Evolutionary conservation across 2,113 vertebrate genomes (phyloP), one percentile per base, ranked within the genome.

Genomic region (Puffinus mauretanicus): DNA sequence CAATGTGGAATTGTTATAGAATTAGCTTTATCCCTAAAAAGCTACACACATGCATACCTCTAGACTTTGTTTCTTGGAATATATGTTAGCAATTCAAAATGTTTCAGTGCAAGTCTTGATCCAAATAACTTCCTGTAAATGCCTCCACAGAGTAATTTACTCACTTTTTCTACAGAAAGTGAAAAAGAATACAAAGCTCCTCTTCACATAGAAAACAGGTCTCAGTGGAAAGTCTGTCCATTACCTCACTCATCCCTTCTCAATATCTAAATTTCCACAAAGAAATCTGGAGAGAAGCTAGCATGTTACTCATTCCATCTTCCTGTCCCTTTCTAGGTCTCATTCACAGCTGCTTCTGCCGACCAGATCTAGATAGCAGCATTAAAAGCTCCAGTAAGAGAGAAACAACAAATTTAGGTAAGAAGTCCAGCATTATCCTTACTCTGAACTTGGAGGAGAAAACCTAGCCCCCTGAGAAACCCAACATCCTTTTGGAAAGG

Each of bases 1-100:
- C 86, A 86, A 30, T 85, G 85, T 83, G 87, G 73, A 87, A 94
- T 81, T 69, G n/a, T 69, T 91, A 94, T n/a, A 69, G 67, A 73
- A 77, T 46, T 57, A 86, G 60, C 75, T 90, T 90, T 79, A 86
- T 55, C 76, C 69, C 51, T 36, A 42, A 82, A 88, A 73, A 83
- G 96, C 32, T 78, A 88, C 79, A 76, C 58, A 72, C 70, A 71
- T 44, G 38, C 30, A 70, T 20, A 57, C 16, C 32, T 69, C 64
- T 70, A 81, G 42, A 47, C 73, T 70, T 80, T 44, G 49, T 70
- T 65, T 78, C 70, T 87, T 84, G 36, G 42, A 62, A 52, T 8
- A 64, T 13, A 57, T 11, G 32, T 30, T 42, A 81, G 38, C 88
- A 84, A 51, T 44, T 78, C 3, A 90, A 87, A 32, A 26, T 32